Base-by-base conservation (phyloP, 2,113 vertebrate genomes). In the Callopanchax toddi region DNA sequence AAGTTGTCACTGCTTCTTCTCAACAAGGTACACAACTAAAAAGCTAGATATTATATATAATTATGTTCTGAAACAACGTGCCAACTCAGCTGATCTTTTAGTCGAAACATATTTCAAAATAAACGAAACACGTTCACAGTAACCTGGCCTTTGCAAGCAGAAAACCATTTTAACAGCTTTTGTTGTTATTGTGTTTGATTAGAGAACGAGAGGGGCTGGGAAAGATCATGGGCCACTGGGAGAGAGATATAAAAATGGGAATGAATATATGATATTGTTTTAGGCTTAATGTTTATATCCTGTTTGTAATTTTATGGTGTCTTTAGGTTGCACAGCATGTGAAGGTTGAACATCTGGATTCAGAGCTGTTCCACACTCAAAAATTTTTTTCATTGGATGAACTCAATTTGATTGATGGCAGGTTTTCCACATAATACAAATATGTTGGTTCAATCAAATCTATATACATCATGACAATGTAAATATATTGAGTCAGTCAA, bases 311-410 rank as follows among this genome's bases (percentile, higher is more conserved):
- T 74, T 54, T 70, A 11, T 55, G 71, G 39, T 53, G 45, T 71
- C 48, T 73, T 18, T 82, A 97, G 95, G 78, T 92, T 68, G 79
- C 90, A 43, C 89, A 52, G 25, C 20, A 90, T 56, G 87, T 97
- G 60, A 95, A 90, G 71, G 58, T 97, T 2, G 39, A 89, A 51
- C 86, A 88, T 69, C 90, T 94, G 75, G 91, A 78, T 36, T 95
- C 94, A 0, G 89, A 93, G 2, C 92, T 93, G 44, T 97, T 99
- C 79, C 81, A n/a, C n/a, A n/a, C n/a, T n/a, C n/a, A n/a, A n/a
- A n/a, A n/a, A n/a, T n/a, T n/a, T n/a, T n/a, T n/a, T n/a, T n/a
- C n/a, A n/a, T n/a, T n/a, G n/a, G n/a, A n/a, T n/a, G n/a, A n/a
- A n/a, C n/a, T n/a, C n/a, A n/a, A n/a, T n/a, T n/a, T n/a, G n/a